Evolutionary conservation across 2,113 vertebrate genomes (phyloP).

Genomic region (Perognathus longimembris): DNA sequence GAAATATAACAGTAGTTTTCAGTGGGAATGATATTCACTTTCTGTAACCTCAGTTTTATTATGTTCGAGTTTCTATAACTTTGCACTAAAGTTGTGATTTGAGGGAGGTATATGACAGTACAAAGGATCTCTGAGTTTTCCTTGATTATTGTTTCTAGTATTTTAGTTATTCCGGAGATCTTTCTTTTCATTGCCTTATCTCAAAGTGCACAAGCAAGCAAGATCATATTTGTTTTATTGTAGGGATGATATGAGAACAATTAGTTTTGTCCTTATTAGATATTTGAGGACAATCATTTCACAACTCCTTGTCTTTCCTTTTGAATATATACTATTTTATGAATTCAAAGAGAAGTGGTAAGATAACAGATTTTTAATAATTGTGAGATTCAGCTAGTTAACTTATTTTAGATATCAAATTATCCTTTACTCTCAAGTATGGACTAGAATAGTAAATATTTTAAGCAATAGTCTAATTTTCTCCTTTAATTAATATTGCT

Average conservation of each 20-base stretch:
- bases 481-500: constrained; percentile 22
- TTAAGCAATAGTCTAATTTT: constrained; percentile 12
- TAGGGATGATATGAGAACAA: not conserved
- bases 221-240: not conserved
- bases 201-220: accelerated
- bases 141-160: not conserved
- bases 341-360: constrained; percentile 47
- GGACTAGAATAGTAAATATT: not conserved
- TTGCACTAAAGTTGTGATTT: not conserved
- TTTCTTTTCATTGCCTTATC: not conserved
- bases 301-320: constrained; percentile 30
- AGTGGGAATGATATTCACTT: not conserved
- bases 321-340: constrained; percentile 47
- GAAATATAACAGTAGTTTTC: not conserved
- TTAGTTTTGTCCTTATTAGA: constrained; percentile 15
- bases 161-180: not conserved
- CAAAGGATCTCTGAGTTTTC: not conserved
- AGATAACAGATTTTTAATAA: constrained; percentile 56
- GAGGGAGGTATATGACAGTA: not conserved
- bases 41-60: not conserved
- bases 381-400: constrained; percentile 45
- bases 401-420: constrained; percentile 51
- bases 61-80: constrained; percentile 14
- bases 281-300: constrained; percentile 44
- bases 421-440: constrained; percentile 47